Base-by-base conservation (phyloP, 2,888 invertebrate species). In the Meiosimyza decipiens region DNA sequence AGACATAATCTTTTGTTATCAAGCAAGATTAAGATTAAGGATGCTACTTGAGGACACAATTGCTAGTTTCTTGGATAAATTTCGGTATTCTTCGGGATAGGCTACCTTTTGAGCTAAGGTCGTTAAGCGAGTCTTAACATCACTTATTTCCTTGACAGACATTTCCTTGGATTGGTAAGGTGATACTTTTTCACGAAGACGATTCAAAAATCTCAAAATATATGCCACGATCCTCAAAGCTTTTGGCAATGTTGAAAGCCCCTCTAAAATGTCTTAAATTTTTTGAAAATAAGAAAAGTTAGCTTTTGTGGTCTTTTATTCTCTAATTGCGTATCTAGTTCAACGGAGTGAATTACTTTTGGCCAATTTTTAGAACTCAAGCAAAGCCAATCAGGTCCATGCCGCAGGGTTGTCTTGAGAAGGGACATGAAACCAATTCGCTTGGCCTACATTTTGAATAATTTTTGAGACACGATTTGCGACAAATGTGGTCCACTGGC, bases 1-100 rank as follows among this genome's bases (percentile, higher is more conserved):
- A 72, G 12, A 75, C 73, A 33, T 73, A 77, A 0, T 71, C 71
- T 51, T 72, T 72, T 9, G 72, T 64, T 11, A 64, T 40, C 6
- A 54, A 6, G 16, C 69, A 69, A 55, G 28, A 28, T 28, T 28
- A 2, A 28, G 28, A 28, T 28, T 28, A 4, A 28, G 28, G 3
- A 28, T 28, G 28, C 28, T 3, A 28, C 28, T 28, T 28, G 28
- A 28, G 28, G 28, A 28, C 4, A 28, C 28, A 28, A 28, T 28
- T 28, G 28, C 28, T 3, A 28, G 28, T 4, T 28, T 28, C 28
- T 28, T 28, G 28, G 4, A 28, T 4, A 28, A 28, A 28, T 28
- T 28, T 28, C 3, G 28, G 28, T 28, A 28, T 28, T 28, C 28
- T 4, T 28, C 28, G 28, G 28, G 28, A 28, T 28, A 22, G 22